phyloP scores from a whole-genome alignment of 1,140 invertebrate genomes.

The Caenorhabditis latens region DNA sequence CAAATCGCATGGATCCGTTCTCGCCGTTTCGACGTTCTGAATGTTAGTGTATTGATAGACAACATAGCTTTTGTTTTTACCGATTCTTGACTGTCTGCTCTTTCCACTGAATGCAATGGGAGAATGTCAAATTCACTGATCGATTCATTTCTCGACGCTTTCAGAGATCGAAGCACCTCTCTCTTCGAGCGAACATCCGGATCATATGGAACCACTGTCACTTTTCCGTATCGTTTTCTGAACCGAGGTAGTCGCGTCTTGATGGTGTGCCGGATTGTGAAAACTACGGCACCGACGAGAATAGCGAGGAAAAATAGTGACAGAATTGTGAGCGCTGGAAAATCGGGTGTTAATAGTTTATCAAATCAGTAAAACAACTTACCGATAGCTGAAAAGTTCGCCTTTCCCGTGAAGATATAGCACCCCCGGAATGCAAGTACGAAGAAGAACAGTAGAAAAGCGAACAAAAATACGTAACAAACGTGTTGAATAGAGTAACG shows the following conservation, averaged over 20 bases:
- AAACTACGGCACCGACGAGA: background rate
- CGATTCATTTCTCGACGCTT: conserved; percentile 5
- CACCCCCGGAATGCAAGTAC: conserved; percentile 7
- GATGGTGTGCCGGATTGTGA: conserved; percentile 7
- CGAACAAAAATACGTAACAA: background rate
- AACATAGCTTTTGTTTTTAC: background rate
- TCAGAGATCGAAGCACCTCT: conserved; percentile 17
- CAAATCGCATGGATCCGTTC: conserved; percentile 2
- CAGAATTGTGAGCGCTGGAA: conserved; percentile 10
- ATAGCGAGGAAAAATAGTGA: background rate
- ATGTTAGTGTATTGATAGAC: background rate
- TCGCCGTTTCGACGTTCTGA: conserved; percentile 6
- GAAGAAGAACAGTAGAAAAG: background rate
- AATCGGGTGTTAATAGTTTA: background rate
- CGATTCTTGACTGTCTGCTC: conserved; percentile 12
- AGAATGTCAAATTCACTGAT: background rate
- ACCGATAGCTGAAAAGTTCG: background rate
- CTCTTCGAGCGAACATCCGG: conserved; percentile 14
- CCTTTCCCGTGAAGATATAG: background rate
- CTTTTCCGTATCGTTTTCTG: conserved; percentile 21
- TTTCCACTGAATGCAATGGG: background rate
- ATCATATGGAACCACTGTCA: conserved; percentile 26
- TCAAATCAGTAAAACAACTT: background rate
- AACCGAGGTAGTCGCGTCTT: conserved; percentile 1
- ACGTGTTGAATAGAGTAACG: conserved; percentile 32